phyloP scores from a whole-genome alignment of 2,113 vertebrate genomes.

The Talpa occidentalis region DNA sequence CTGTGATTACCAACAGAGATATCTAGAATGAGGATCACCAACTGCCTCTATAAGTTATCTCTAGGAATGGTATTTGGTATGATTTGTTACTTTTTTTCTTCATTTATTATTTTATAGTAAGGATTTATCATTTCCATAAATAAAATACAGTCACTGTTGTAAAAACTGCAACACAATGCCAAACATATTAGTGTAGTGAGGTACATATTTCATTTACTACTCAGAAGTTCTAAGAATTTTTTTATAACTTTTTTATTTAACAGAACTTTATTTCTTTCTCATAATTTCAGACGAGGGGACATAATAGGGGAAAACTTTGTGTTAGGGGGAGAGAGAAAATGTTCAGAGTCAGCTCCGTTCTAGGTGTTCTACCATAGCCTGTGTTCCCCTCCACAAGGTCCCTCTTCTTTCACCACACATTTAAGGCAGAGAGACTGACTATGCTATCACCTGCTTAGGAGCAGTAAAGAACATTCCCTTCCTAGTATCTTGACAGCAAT shows the following conservation, averaged over 20 bases:
- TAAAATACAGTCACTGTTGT: background rate
- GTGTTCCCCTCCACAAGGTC: background rate
- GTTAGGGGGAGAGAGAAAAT: fast-evolving
- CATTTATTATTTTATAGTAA: background rate
- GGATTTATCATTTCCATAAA: background rate
- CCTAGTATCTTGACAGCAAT: background rate
- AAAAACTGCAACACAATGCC: background rate
- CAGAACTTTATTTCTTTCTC: background rate
- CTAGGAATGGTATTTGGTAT: background rate
- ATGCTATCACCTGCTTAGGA: background rate
- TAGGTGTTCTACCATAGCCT: background rate
- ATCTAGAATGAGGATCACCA: background rate
- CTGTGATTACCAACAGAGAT: background rate
- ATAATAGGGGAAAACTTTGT: background rate
- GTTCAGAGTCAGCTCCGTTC: background rate
- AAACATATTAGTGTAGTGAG: background rate
- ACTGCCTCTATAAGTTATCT: background rate
- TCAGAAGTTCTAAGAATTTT: background rate
- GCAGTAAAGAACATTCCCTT: background rate
- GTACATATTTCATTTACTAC: background rate
- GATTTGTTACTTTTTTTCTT: background rate
- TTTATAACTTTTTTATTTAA: background rate
- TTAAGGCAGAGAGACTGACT: background rate
- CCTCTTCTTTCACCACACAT: background rate
- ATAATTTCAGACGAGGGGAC: background rate